Evolutionary conservation across 2,113 vertebrate species (phyloP).

Genomic region (Penelope pileata): DNA sequence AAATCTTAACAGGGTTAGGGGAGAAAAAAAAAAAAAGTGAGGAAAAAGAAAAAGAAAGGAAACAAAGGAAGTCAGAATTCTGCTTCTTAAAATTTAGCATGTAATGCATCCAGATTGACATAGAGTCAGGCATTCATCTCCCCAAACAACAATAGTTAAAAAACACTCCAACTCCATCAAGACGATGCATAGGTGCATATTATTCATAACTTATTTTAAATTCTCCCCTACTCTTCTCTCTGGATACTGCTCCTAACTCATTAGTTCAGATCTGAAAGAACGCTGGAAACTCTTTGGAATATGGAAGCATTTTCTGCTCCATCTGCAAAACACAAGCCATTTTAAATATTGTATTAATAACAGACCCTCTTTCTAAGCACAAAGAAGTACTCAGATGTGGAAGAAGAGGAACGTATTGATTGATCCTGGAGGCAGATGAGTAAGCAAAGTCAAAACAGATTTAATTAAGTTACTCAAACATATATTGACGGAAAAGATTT

Average conservation of each 20-base stretch:
- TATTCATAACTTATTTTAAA: neutral
- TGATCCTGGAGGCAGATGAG: conserved; percentile 2
- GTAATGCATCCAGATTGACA: neutral
- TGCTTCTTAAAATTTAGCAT: neutral
- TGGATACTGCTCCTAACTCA: neutral
- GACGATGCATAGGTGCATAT: neutral
- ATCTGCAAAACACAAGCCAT: neutral
- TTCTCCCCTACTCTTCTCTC: neutral
- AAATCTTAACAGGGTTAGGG: neutral
- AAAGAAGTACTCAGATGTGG: neutral
- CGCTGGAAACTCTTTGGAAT: neutral
- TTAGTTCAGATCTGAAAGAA: neutral
- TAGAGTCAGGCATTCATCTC: conserved; percentile 14
- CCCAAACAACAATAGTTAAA: conserved; percentile 4
- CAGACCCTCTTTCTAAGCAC: neutral
- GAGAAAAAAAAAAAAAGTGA: too few species aligned
- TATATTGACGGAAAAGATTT: neutral
- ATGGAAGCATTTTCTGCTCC: neutral
- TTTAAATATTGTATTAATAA: neutral
- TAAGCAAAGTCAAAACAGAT: conserved; percentile 15
- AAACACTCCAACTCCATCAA: neutral
- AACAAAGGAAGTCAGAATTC: neutral
- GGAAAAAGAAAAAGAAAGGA: rapidly evolving
- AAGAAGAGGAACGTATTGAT: neutral
- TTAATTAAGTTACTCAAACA: conserved; percentile 57